phyloP scores from a whole-genome alignment of 2,797 vertebrate genomes.

The Borostomias antarcticus region DNA sequence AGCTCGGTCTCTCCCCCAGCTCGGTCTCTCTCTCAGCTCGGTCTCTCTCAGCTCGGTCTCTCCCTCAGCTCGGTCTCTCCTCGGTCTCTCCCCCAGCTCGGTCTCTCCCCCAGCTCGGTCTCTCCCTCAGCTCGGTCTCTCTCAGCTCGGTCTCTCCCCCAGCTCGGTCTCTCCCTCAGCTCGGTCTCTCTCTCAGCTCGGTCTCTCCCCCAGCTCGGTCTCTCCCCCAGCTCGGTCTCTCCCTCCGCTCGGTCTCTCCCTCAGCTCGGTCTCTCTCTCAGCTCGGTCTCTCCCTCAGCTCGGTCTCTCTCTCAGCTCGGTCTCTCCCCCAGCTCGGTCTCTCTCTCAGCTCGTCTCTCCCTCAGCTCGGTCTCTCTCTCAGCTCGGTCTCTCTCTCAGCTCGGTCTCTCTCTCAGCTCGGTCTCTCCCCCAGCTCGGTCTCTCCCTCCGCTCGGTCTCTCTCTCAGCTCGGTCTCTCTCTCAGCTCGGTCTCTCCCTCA shows the following conservation, averaged over 20 bases:
- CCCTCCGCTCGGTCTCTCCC: conserved; percentile 73
- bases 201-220: conserved; percentile 58
- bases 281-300: conserved; percentile 68
- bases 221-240: conserved; percentile 71
- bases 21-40: conserved; percentile 65
- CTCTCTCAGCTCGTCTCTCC: conserved; percentile 71
- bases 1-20: conserved; percentile 65
- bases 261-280: conserved; percentile 64
- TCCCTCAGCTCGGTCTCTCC: conserved; percentile 71
- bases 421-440: conserved; percentile 58
- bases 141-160: too few relatives aligned
- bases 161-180: conserved; percentile 74
- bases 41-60: conserved; percentile 54
- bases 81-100: conserved; percentile 67
- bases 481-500: conserved; percentile 64
- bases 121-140: conserved; percentile 71
- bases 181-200: conserved; percentile 66
- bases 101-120: conserved; percentile 58
- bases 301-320: conserved; percentile 53
- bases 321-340: conserved; percentile 70
- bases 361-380: conserved; percentile 64
- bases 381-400: conserved; percentile 69
- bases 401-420: conserved; percentile 66
- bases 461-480: too few relatives aligned
- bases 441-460: conserved; percentile 71